Base-by-base conservation (phyloP, 2,113 vertebrate genomes). In the Phoenicopterus ruber region DNA sequence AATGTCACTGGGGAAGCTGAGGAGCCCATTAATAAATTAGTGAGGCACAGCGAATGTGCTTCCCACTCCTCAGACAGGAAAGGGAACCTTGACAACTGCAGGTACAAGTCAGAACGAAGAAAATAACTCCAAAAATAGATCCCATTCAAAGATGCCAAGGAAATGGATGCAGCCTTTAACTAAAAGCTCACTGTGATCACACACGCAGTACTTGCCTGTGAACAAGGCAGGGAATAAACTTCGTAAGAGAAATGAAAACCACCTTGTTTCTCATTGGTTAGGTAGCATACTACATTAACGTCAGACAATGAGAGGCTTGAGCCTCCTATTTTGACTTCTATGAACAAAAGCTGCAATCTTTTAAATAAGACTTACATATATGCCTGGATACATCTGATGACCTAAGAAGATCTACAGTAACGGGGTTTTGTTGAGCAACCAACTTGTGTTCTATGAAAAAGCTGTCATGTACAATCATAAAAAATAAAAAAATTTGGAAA, bases 41-140 rank as follows among this genome's bases (percentile, higher is more conserved):
- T 18, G 40, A 77, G 62, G 58, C 58, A 62, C 42, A 20, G 10
- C 46, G 8, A 46, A 17, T 10, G 32, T 10, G 12, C 77, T 93
- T 92, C 94, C 77, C 70, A 47, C 80, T 95, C 69, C 86, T 91
- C 83, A 89, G 86, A 57, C 34, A 14, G 54, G 16, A 87, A 72
- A 62, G 17, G 29, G 66, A 96, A 79, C 42, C 29, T 80, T 85
- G 67, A 85, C 44, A 91, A 65, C 62, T 36, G 71, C 81, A 87
- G 54, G 86, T 66, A 69, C 0, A 1, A 93, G 66, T 47, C 83
- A 92, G 79, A 86, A 81, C 8, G 36, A 76, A 89, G 83, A 83
- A 65, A 79, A 9, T 42, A 82, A 92, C 66, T 82, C 72, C 83
- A 72, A 46, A 90, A 93, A 91, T 31, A 95, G 77, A 71, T 57